A percentile compares a stretch with the other conserved stretches of the same genome.
Evolutionary conservation across 2,888 invertebrate genomes (phyloP).

Genomic region (Apodemia hepburni): DNA sequence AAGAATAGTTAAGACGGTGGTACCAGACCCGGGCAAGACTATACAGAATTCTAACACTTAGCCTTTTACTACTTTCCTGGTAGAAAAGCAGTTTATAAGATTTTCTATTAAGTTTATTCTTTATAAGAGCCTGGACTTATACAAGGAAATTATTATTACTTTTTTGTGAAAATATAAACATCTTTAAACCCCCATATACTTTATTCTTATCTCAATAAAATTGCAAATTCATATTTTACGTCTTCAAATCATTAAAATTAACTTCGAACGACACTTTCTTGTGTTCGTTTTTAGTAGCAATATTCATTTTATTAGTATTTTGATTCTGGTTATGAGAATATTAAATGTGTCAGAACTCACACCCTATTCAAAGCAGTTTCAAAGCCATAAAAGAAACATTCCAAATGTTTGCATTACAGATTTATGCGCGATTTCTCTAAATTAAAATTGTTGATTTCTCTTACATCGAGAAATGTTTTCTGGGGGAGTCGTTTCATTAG

Average conservation of each 20-base stretch:
- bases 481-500: neutral
- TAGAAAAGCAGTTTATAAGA: too few species aligned
- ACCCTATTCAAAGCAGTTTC: too few species aligned
- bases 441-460: slow-evolving; percentile 3
- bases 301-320: neutral
- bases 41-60: too few species aligned
- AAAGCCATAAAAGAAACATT: too few species aligned
- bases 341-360: too few species aligned
- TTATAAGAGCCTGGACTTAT: too few species aligned
- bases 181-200: neutral
- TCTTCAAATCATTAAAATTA: slow-evolving; percentile 14
- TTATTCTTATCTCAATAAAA: neutral
- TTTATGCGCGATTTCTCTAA: neutral
- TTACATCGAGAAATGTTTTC: neutral
- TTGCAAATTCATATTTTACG: slow-evolving; percentile 10
- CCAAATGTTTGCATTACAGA: slow-evolving; percentile 1
- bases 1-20: too few species aligned
- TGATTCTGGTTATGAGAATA: neutral
- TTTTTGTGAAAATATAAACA: too few species aligned
- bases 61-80: too few species aligned
- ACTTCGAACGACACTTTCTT: neutral
- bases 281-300: neutral
- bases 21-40: too few species aligned
- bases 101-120: too few species aligned
- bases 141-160: too few species aligned